Evolutionary conservation across 2,113 vertebrate genomes (phyloP).

Genomic region (Condylura cristata): DNA sequence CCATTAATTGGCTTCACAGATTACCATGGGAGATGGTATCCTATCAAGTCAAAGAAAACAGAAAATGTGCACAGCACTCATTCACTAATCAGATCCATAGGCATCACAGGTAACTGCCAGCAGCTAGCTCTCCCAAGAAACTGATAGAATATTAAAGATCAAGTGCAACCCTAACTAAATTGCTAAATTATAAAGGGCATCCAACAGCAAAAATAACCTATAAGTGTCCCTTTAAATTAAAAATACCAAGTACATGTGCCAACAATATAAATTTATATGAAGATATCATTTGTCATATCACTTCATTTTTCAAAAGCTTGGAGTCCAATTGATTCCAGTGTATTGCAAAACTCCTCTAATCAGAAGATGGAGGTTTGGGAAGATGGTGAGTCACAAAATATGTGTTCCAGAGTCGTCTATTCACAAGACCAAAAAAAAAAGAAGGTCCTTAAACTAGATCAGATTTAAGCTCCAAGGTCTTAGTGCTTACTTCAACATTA

Average conservation of each 20-base stretch:
- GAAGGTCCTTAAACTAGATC: neutral
- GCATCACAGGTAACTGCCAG: slow-evolving; percentile 67
- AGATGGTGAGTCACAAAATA: neutral
- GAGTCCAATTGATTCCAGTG: neutral
- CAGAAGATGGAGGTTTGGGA: neutral
- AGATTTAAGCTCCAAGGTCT: slow-evolving; percentile 6
- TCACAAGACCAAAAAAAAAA: neutral
- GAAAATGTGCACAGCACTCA: slow-evolving; percentile 72
- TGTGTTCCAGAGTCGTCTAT: neutral
- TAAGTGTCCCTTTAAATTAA: neutral
- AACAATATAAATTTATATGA: neutral
- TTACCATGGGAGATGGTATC: slow-evolving; percentile 79
- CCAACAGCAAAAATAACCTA: neutral
- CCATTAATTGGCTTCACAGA: slow-evolving; percentile 84
- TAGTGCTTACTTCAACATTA: neutral
- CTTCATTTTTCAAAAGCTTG: neutral
- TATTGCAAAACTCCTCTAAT: neutral
- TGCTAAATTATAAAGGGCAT: neutral
- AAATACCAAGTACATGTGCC: neutral
- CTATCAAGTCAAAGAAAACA: slow-evolving; percentile 78
- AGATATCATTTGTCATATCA: neutral
- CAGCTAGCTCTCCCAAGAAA: slow-evolving; percentile 15
- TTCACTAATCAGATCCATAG: slow-evolving; percentile 54
- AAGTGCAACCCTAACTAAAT: slow-evolving; percentile 14
- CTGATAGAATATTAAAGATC: neutral